Conservation (phyloP, 2,797 vertebrate genomes). For the Molossus alvarezi region DNA sequence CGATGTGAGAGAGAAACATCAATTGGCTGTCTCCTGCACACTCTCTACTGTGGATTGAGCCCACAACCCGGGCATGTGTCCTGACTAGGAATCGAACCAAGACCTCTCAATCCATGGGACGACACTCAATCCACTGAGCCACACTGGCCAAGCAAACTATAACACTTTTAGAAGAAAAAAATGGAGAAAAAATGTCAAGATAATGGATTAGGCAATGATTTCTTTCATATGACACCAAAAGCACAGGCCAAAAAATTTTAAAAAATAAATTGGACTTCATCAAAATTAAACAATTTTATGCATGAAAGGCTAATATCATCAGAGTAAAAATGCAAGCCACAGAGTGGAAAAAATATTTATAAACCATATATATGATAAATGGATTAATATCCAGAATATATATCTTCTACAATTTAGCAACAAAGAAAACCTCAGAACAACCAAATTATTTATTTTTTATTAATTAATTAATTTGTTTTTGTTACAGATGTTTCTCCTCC, state of each 20-base stretch:
- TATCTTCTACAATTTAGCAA: neutral
- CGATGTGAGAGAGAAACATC: too few species aligned
- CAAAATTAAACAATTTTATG: neutral
- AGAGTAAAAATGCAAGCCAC: neutral
- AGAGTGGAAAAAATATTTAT: conserved; percentile 21
- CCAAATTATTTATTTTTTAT: too few species aligned
- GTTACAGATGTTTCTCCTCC: too few species aligned
- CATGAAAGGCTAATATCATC: neutral
- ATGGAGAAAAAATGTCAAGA: neutral
- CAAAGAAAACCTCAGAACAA: neutral
- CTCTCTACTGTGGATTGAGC: too few species aligned
- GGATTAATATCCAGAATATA: neutral
- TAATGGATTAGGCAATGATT: neutral
- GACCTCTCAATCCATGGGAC: too few species aligned
- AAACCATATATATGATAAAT: neutral
- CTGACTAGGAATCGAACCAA: too few species aligned
- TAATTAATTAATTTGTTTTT: too few species aligned
- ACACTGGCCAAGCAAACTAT: neutral
- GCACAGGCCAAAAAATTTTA: neutral
- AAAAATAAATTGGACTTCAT: neutral
- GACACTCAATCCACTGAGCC: too few species aligned
- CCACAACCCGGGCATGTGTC: too few species aligned
- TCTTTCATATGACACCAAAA: conserved; percentile 24
- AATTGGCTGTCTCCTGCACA: too few species aligned
- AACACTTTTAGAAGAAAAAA: neutral